These are phyloP conservation scores for Todiramphus saurophagus DNA, from an alignment of 2,113 vertebrate species.

Conservation along the genomic window DNA sequence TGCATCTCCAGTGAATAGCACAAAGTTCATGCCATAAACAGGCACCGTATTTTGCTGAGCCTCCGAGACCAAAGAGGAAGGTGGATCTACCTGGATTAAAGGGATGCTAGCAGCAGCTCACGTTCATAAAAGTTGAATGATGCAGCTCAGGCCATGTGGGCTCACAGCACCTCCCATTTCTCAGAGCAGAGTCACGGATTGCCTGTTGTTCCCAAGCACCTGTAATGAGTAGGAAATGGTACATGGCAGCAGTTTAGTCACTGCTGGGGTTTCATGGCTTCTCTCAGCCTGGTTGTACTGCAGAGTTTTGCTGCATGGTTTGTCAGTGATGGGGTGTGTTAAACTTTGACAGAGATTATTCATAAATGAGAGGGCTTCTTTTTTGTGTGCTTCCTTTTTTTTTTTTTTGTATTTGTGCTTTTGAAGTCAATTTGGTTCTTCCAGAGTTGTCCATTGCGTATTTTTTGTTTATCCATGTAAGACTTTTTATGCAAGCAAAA, in stretches of 20 bases:
- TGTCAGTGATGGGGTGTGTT: neutral
- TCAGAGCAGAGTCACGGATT: neutral
- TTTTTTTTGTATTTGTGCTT: neutral
- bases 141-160: fast-evolving
- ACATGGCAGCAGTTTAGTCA: neutral
- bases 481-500: neutral
- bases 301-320: neutral
- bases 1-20: neutral
- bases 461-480: neutral
- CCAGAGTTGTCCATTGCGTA: neutral
- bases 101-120: neutral
- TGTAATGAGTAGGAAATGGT: neutral
- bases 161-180: neutral
- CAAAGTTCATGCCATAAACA: neutral
- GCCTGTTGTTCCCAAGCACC: fast-evolving
- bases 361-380: neutral
- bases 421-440: neutral
- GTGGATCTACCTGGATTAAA: neutral
- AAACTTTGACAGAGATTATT: constrained; percentile 10
- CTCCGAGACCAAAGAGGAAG: neutral
- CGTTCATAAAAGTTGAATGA: neutral
- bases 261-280: neutral
- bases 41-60: neutral
- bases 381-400: neutral
- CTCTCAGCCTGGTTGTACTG: neutral